Base-by-base conservation (phyloP, 2,113 vertebrate genomes). In the Phyllopteryx taeniolatus region DNA sequence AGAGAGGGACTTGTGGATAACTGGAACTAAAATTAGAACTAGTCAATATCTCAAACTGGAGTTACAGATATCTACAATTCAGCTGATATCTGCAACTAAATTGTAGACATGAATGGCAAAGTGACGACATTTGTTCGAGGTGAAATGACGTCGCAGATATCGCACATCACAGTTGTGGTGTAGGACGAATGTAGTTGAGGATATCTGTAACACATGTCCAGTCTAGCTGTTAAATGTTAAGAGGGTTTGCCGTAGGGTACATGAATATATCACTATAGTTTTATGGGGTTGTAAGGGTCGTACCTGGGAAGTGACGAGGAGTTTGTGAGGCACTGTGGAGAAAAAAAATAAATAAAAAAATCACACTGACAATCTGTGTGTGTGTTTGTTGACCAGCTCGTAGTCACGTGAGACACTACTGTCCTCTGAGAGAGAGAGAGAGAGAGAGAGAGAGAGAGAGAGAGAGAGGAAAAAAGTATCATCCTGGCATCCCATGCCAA, bases 401-500 rank as follows among this genome's bases (percentile, higher is more conserved):
- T 12, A 15, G 59, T 35, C 59, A 61, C 59, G 31, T 61, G 59
- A 61, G 31, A 8, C 15, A 31, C 5, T 33, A 60, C 15, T 19
- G 35, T 61, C n/a, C n/a, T n/a, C n/a, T n/a, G 47, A 49, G 4
- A 49, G 47, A 49, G 22, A 8, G 19, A 20, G 7, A 10, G 20
- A 54, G 20, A 54, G 9, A 22, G 2, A 11, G 9, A 12, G 12
- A 46, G 44, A 46, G 44, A 46, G 11, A 46, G 44, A 46, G 44
- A 39, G 35, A 39, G 7, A 1, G 4, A 14, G n/a, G 10, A 35
- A 60, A 19, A 81, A 60, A 72, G 70, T 71, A 49, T 11, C 78
- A 0, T 78, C 75, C 31, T 71, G 78, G 73, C 79, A 83, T 79
- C 79, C 65, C 31, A 83, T 31, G 56, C 76, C 73, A 75, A 72